phyloP scores from a whole-genome alignment of 2,797 vertebrate species.

The Salmo trutta region DNA sequence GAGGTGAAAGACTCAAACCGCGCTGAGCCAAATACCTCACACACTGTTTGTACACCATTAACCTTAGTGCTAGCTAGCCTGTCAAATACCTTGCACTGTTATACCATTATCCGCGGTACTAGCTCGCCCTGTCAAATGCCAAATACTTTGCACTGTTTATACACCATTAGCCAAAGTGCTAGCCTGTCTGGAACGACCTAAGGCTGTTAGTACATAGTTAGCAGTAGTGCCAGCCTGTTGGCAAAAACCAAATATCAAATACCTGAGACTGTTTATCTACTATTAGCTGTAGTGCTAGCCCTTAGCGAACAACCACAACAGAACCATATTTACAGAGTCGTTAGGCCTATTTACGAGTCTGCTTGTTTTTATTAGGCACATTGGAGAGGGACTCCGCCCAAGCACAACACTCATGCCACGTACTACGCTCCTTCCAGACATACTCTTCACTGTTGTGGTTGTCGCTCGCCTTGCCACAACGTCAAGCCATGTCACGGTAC shows the following conservation, averaged over 20 bases:
- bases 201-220: constrained; percentile 20
- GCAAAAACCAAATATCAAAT: constrained; percentile 11
- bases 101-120: not conserved
- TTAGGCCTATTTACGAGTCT: constrained; percentile 44
- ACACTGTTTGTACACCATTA: not conserved
- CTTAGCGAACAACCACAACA: constrained; percentile 48
- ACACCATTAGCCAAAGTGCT: not conserved
- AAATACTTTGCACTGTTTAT: constrained; percentile 9
- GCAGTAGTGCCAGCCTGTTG: constrained; percentile 4
- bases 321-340: constrained; percentile 32
- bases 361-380: constrained; percentile 37
- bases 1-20: constrained; percentile 28
- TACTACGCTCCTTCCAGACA: constrained; percentile 29
- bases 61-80: not conserved
- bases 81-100: not conserved
- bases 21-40: constrained; percentile 2
- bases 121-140: not conserved
- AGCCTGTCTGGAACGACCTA: constrained; percentile 3
- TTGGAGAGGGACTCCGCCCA: constrained; percentile 38
- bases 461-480: not conserved
- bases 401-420: constrained; percentile 32
- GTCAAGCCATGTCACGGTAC: not conserved
- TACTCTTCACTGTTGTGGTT: not conserved
- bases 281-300: constrained; percentile 21
- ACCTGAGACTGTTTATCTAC: constrained; percentile 1